Evolutionary conservation across 2,113 vertebrate genomes (phyloP).

Genomic region (Osmerus eperlanus): DNA sequence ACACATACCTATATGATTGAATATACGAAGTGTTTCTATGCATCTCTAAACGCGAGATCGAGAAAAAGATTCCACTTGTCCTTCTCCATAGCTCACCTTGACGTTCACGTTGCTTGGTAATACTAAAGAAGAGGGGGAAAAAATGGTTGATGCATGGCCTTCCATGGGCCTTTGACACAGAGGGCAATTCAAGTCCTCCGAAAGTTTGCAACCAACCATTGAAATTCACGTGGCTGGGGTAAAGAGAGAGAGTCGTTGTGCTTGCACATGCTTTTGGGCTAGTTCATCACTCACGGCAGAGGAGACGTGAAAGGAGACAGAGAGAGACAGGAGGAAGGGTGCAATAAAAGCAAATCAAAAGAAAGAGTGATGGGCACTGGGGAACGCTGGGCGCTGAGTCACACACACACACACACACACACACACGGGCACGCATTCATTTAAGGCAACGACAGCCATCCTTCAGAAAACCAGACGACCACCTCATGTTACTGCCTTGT

Average conservation of each 20-base stretch:
- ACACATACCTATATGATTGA: neutral
- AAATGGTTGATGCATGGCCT: no score
- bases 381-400: no score
- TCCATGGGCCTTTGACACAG: neutral
- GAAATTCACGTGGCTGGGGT: slow-evolving; percentile 52
- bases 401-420: slow-evolving; percentile 5
- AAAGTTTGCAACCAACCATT: slow-evolving; percentile 42
- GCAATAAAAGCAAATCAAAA: slow-evolving; percentile 52
- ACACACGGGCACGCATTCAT: slow-evolving; percentile 6
- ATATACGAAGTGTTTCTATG: slow-evolving; percentile 11
- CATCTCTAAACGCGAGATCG: no score
- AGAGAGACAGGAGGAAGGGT: slow-evolving; percentile 45
- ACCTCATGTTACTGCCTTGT: slow-evolving; percentile 27
- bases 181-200: slow-evolving; percentile 34
- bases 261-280: slow-evolving; percentile 54
- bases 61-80: no score
- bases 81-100: no score
- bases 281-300: slow-evolving; percentile 63
- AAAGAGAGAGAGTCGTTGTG: slow-evolving; percentile 37
- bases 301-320: slow-evolving; percentile 41
- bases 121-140: no score
- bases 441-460: slow-evolving; percentile 1
- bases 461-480: neutral
- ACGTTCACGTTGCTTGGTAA: no score
- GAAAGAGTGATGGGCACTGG: slow-evolving; percentile 60